phyloP scores from a whole-genome alignment of 2,797 vertebrate species.

The Alfaro cultratus region DNA sequence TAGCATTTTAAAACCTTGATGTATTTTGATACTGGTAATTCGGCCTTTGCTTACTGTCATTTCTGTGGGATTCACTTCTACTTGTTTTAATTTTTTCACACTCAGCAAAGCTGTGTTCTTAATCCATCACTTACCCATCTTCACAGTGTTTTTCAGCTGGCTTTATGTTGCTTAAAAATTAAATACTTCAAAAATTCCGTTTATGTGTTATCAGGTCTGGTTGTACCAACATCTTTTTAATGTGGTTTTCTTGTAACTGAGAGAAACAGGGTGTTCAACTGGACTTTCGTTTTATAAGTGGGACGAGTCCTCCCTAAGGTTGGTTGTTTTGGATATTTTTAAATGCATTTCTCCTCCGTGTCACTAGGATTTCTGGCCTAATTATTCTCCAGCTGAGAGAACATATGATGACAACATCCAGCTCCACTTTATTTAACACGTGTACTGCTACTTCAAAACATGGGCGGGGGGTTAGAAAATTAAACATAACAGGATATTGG shows the following conservation, averaged over 20 bases:
- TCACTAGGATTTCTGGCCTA: constrained; percentile 59
- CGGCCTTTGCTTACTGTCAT: not conserved
- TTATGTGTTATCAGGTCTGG: not conserved
- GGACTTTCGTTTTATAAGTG: constrained; percentile 49
- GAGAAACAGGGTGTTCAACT: constrained; percentile 22
- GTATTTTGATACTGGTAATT: not conserved
- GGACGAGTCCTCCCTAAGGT: constrained; percentile 57
- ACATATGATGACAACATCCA: constrained; percentile 23
- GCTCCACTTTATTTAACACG: constrained; percentile 7
- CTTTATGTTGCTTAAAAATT: not conserved
- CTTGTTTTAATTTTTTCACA: not conserved
- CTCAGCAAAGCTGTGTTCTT: not conserved
- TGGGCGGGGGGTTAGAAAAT: not conserved
- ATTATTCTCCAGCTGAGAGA: constrained; percentile 51
- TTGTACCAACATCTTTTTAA: not conserved
- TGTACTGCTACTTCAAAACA: not conserved
- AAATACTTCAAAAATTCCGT: not conserved
- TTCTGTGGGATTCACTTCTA: not conserved
- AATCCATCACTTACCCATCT: not conserved
- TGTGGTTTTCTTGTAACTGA: constrained; percentile 11
- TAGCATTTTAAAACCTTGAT: not conserved
- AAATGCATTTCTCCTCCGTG: constrained; percentile 58
- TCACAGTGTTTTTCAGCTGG: not conserved
- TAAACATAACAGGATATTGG: not conserved
- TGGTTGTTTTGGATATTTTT: constrained; percentile 64